phyloP scores from a whole-genome alignment of 2,113 vertebrate genomes.

The Shinisaurus crocodilurus region DNA sequence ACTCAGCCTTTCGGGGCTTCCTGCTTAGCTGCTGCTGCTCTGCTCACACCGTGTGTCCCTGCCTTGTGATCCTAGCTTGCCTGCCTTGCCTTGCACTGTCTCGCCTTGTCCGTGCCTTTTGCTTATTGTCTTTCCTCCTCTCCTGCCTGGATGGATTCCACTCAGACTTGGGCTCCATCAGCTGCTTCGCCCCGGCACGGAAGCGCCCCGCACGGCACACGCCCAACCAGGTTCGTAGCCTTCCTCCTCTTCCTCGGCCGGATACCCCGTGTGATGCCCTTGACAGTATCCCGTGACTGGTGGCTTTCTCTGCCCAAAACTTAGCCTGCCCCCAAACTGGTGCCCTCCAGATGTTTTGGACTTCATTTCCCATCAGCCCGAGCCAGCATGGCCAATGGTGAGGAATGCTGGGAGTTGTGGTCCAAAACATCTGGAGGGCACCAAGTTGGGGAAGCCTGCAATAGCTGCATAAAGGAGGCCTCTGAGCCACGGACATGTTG shows the following conservation, averaged over 20 bases:
- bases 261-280: neutral
- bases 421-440: neutral
- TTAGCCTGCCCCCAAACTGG: neutral
- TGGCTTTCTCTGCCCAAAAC: neutral
- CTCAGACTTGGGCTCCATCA: constrained; percentile 12
- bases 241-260: neutral
- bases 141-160: constrained; percentile 14
- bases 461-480: neutral
- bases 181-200: neutral
- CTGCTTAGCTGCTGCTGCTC: neutral
- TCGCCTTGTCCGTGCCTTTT: constrained; percentile 8
- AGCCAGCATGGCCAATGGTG: no score
- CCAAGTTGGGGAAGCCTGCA: neutral
- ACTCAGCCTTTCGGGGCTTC: neutral
- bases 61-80: constrained; percentile 25
- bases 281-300: neutral
- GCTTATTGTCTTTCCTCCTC: constrained; percentile 19
- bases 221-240: constrained; percentile 7
- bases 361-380: neutral
- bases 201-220: neutral
- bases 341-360: neutral
- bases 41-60: neutral
- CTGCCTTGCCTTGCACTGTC: constrained; percentile 14
- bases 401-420: neutral
- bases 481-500: neutral